These are phyloP conservation scores for Enteromius radiatus DNA, from an alignment of 2,797 vertebrate genomes.

Conservation along the genomic window DNA sequence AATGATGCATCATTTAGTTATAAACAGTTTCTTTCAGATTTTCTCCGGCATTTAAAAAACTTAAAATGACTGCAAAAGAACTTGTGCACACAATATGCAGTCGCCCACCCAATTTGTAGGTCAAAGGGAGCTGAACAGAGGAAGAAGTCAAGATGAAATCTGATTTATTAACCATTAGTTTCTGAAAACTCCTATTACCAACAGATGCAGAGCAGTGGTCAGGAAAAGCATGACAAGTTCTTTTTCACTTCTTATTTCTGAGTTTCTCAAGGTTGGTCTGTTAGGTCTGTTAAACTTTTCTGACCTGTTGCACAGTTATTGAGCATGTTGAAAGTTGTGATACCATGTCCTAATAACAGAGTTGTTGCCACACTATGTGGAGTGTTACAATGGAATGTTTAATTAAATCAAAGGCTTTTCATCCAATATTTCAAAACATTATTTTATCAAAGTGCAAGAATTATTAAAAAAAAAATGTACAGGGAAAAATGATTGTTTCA, in stretches of 20 bases:
- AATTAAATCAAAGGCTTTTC: background rate
- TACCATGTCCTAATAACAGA: background rate
- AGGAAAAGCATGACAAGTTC: background rate
- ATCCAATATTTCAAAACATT: background rate
- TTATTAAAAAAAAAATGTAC: background rate
- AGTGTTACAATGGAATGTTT: background rate
- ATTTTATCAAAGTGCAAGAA: too few species aligned
- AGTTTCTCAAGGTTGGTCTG: background rate
- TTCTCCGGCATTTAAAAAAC: background rate
- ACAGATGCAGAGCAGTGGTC: background rate
- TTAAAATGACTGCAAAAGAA: background rate
- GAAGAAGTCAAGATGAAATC: background rate
- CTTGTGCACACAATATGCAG: background rate
- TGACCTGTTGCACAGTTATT: background rate
- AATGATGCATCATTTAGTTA: background rate
- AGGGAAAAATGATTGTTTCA: background rate
- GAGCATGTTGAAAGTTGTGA: slow-evolving; percentile 10
- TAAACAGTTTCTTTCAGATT: background rate
- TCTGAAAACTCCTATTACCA: background rate
- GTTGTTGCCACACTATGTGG: background rate
- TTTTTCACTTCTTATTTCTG: too few species aligned
- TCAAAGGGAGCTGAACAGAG: slow-evolving; percentile 1
- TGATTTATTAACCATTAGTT: background rate
- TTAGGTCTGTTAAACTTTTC: background rate
- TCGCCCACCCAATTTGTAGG: background rate